A percentile compares a stretch with the other conserved stretches of the same genome.
These are phyloP conservation scores for Urechis unicinctus DNA, from an alignment of 2,888 invertebrate genomes.

Conservation along the genomic window DNA sequence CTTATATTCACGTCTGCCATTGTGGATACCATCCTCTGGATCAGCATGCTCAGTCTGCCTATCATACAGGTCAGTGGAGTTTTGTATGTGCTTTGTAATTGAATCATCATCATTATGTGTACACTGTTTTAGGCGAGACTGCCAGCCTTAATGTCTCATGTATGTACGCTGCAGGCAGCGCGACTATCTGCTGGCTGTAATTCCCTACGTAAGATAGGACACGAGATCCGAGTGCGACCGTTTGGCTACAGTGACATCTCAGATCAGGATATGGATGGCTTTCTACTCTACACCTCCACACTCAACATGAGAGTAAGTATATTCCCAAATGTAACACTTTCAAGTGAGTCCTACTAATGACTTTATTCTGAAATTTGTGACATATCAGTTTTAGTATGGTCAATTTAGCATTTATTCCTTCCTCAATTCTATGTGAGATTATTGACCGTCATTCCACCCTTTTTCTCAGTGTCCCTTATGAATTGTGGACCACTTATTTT, in stretches of 20 bases:
- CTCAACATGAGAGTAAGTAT: constrained; percentile 10
- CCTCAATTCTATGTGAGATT: too few species aligned
- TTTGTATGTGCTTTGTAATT: not conserved
- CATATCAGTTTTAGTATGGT: too few species aligned
- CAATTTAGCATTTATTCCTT: too few species aligned
- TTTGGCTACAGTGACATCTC: constrained; percentile 46
- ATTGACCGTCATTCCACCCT: too few species aligned
- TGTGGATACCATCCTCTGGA: too few species aligned
- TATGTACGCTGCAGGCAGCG: constrained; percentile 45
- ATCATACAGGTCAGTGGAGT: constrained; percentile 37
- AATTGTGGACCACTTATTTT: too few species aligned
- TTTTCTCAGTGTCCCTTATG: too few species aligned
- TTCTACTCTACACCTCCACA: constrained; percentile 33
- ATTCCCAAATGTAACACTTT: too few species aligned
- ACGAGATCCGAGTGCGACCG: constrained; percentile 39
- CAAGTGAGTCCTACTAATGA: too few species aligned
- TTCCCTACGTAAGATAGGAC: constrained; percentile 42
- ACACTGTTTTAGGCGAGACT: not conserved
- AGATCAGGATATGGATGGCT: constrained; percentile 45
- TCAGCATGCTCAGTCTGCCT: constrained; percentile 37
- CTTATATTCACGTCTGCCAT: too few species aligned
- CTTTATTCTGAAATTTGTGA: too few species aligned
- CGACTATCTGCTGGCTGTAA: constrained; percentile 46
- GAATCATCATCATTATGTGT: not conserved
- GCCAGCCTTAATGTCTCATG: not conserved